Base-by-base conservation (phyloP, 2,797 vertebrate genomes). In the Percopsis omiscomaycus region DNA sequence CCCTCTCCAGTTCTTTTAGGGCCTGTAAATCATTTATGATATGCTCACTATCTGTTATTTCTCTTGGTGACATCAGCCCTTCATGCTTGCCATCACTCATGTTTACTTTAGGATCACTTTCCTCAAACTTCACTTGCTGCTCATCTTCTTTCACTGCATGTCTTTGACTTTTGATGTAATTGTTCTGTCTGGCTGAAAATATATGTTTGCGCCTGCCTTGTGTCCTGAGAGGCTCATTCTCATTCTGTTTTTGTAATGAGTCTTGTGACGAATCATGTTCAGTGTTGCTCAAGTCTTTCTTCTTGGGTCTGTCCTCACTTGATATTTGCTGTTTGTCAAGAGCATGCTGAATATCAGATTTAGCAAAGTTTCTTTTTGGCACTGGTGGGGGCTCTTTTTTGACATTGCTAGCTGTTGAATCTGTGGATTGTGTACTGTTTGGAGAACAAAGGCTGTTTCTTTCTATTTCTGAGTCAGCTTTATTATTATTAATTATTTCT, bases 121-220 rank as follows among this genome's bases (percentile, higher is more conserved):
- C 81, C 1, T 71, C 75, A 42, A 22, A 37, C 42, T 83, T 32
- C 3, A 68, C 73, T 49, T 61, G 56, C 1, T 72, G 73, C 10
- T 85, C 75, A 6, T 89, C 70, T 2, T 85, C 80, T 1, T 5
- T 66, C 61, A 55, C 74, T 3, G 81, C 68, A 22, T 68, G 83
- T 72, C 92, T 84, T 67, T 93, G 91, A 81, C 77, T 79, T 82
- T 94, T 94, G 32, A 94, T 94, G 27, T 91, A 93, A 69, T 89
- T 92, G 68, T 94, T 93, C 63, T 90, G 92, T 60, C 83, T 83
- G 47, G 90, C 81, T 66, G 92, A 92, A 75, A 94, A 93, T 4
- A 71, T 49, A 49, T 86, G 85, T 60, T 90, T 92, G 56, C 64
- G 59, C 46, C 80, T 85, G 44, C 6, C 61, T 55, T 88, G 80